Conservation (phyloP, 2,888 invertebrate genomes). For the Cryptus viduatorius region DNA sequence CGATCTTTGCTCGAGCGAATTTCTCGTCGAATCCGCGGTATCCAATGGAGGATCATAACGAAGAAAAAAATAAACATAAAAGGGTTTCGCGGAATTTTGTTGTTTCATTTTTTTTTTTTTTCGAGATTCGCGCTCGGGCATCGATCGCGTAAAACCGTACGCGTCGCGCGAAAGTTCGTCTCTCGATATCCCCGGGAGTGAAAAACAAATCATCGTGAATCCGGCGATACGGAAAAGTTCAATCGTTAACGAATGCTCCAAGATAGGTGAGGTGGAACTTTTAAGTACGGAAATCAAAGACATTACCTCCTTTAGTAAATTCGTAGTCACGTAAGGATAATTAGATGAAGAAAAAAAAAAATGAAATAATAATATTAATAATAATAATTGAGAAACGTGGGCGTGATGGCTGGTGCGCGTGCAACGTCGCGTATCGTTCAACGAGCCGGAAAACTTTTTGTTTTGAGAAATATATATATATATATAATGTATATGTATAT, state of each 20-base stretch:
- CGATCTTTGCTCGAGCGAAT: conserved; percentile 34
- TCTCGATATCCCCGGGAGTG: background rate
- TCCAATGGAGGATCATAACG: conserved; percentile 31
- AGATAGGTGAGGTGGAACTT: conserved; percentile 50
- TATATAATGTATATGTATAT: conserved; percentile 10
- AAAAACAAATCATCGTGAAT: conserved; percentile 2
- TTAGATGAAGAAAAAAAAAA: conserved; percentile 51
- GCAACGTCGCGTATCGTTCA: conserved; percentile 35
- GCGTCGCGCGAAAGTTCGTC: background rate
- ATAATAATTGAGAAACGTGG: conserved; percentile 38
- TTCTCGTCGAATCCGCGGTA: conserved; percentile 10
- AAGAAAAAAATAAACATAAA: conserved; percentile 7
- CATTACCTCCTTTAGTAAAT: conserved; percentile 68
- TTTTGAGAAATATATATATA: conserved; percentile 14
- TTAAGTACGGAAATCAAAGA: conserved; percentile 68
- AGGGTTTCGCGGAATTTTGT: conserved; percentile 7
- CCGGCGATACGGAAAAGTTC: conserved; percentile 36
- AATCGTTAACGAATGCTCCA: conserved; percentile 51
- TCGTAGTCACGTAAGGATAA: conserved; percentile 64
- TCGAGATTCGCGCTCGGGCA: conserved; percentile 1
- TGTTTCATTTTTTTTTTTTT: background rate
- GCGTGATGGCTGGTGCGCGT: conserved; percentile 21
- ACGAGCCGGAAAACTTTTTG: conserved; percentile 32
- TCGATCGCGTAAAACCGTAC: background rate
- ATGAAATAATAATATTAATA: conserved; percentile 29